Base-by-base conservation (phyloP, 2,797 vertebrate genomes). In the Margarornis squamiger region DNA sequence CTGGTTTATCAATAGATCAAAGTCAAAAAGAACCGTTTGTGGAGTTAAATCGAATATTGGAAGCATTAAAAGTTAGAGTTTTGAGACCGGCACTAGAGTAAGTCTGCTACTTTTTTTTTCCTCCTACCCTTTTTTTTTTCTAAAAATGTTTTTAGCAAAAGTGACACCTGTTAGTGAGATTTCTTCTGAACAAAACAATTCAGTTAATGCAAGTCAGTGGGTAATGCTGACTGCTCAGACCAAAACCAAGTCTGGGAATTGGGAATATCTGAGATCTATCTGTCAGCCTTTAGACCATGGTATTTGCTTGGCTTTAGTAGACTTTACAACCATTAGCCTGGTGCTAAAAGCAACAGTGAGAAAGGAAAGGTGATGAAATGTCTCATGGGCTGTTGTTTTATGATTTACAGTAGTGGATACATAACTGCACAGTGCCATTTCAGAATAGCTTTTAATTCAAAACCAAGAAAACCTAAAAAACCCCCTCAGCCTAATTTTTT, bases 21-120 rank as follows among this genome's bases (percentile, higher is more conserved):
- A 98, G 98, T 97, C 98, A 98, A 79, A 98, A 98, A 95, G 98
- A 98, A 72, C 98, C 98, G 2, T 98, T 98, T 96, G 98, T 98
- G 97, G 98, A 98, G 81, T 96, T 98, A 91, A 98, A 98, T 96
- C 92, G 98, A 97, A 98, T 98, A 98, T 96, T 98, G 96, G 98
- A 98, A 97, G 98, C 98, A 57, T 97, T 98, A 90, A 98, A 98
- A 98, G 97, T 98, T 72, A 97, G 98, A 98, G 98, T 98, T 95
- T 96, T 98, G 95, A 98, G 98, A 96, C 98, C 98, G 84, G 98
- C 98, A 11, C 93, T 98, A 62, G 98, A 98, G 98, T 98, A 95
- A 98, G 98, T 98, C 39, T 86, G 3, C 65, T 89, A 3, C 39
- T 34, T 45, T 19, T 45, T 19, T 77, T 72, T 26, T n/a, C 65